Percentiles rank a stretch among this genome's conserved stretches.
phyloP scores from a whole-genome alignment of 2,888 invertebrate genomes.

The Pterobdella sp. region DNA sequence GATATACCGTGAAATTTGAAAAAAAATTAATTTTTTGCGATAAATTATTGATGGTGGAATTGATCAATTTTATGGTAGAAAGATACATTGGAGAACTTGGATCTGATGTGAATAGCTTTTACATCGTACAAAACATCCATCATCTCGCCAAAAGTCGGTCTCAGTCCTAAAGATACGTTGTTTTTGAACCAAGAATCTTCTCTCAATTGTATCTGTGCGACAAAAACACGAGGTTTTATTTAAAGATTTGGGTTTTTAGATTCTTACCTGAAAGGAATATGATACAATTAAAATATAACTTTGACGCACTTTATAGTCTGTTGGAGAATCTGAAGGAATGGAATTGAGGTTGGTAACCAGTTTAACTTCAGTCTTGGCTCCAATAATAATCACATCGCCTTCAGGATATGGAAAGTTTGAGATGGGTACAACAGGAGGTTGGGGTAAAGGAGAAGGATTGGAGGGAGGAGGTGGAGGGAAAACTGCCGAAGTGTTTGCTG shows the following conservation, averaged over 20 bases:
- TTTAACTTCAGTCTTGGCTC: conserved; percentile 29
- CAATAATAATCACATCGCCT: conserved; percentile 39
- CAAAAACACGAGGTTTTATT: neutral
- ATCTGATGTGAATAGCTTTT: conserved; percentile 36
- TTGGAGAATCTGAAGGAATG: conserved; percentile 22
- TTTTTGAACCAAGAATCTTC: conserved; percentile 37
- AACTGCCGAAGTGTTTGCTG: neutral
- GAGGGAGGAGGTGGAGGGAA: neutral
- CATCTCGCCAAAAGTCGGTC: conserved; percentile 37
- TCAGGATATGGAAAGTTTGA: conserved; percentile 19
- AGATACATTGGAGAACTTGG: conserved; percentile 39
- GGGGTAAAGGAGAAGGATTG: neutral
- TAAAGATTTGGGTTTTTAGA: neutral
- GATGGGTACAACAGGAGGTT: neutral
- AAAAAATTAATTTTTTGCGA: neutral
- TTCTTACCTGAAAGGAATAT: neutral
- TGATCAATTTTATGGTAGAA: neutral
- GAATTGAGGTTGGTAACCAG: conserved; percentile 34
- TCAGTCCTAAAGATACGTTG: conserved; percentile 28
- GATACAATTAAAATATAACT: neutral
- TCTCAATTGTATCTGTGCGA: conserved; percentile 33
- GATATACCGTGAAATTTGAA: no score
- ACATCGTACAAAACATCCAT: conserved; percentile 35
- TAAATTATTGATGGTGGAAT: neutral
- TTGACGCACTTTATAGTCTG: conserved; percentile 21